phyloP scores from a whole-genome alignment of 2,113 vertebrate genomes.

The Myrmecophaga tridactyla region DNA sequence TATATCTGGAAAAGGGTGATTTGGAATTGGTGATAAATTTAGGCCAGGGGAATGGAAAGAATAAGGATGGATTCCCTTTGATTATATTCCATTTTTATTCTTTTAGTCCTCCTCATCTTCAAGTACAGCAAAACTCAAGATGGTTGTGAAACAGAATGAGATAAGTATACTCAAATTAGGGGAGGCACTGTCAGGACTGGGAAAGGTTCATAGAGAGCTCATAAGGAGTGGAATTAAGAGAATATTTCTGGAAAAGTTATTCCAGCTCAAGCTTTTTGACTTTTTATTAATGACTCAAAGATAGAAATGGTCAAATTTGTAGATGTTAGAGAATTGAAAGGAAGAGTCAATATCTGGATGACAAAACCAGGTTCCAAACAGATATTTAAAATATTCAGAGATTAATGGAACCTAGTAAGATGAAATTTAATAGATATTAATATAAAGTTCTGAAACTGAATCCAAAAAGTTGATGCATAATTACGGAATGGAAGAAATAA shows the following conservation, averaged over 20 bases:
- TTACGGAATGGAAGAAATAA: not conserved
- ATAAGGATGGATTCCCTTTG: not conserved
- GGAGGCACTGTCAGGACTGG: not conserved
- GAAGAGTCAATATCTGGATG: not conserved
- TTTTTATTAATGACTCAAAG: constrained; percentile 33
- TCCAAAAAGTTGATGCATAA: not conserved
- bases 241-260: constrained; percentile 3
- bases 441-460: not conserved
- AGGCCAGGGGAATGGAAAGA: not conserved
- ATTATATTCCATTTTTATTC: not conserved
- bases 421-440: not conserved
- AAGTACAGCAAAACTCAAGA: not conserved
- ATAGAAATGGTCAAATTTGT: not conserved
- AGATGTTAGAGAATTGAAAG: not conserved
- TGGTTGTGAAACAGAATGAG: not conserved
- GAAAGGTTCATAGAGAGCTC: not conserved
- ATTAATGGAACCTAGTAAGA: not conserved
- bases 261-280: not conserved
- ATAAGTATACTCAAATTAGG: not conserved
- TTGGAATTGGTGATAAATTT: not conserved
- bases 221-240: not conserved
- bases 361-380: constrained; percentile 28
- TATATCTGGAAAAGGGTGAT: not conserved
- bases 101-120: not conserved
- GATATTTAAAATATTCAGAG: constrained; percentile 13